Evolutionary conservation across 2,797 vertebrate species (phyloP).

Genomic region (Rhinella marina): DNA sequence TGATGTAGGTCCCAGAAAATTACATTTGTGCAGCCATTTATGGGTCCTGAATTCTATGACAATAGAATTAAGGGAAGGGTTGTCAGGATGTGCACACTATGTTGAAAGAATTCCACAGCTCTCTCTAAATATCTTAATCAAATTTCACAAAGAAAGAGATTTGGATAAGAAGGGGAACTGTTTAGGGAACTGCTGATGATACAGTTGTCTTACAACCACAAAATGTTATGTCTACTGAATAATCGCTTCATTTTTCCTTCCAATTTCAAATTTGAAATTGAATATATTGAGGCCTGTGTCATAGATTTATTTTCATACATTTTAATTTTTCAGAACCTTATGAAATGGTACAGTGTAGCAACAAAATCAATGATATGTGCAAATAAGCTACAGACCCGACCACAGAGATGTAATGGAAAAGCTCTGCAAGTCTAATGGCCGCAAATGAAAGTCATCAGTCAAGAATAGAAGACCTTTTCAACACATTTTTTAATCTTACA

Average conservation of each 20-base stretch:
- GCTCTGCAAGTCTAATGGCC: constrained; percentile 52
- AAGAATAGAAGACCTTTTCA: constrained; percentile 15
- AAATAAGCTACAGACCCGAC: constrained; percentile 60
- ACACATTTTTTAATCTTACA: constrained; percentile 4
- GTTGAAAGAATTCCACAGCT: not conserved
- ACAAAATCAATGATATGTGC: constrained; percentile 64
- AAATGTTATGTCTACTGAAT: not conserved
- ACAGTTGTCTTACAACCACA: not conserved
- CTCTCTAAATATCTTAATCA: constrained; percentile 5
- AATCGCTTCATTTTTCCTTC: not conserved
- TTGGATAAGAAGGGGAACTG: not conserved
- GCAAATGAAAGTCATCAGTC: constrained; percentile 52
- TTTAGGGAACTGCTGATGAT: not conserved
- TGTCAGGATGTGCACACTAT: not conserved
- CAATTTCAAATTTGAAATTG: not conserved
- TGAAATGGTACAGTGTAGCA: not conserved
- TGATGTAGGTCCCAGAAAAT: not conserved
- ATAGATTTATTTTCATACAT: constrained; percentile 19
- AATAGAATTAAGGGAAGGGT: not conserved
- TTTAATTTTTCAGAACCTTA: constrained; percentile 11
- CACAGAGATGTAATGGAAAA: constrained; percentile 53
- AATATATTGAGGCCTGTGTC: not conserved
- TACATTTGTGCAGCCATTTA: not conserved
- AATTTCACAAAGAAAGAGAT: not conserved
- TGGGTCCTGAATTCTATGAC: not conserved